A percentile compares a stretch with the other conserved stretches of the same genome.
phyloP scores from a whole-genome alignment of 2,888 invertebrate species.

The Pogonocherus hispidulus region DNA sequence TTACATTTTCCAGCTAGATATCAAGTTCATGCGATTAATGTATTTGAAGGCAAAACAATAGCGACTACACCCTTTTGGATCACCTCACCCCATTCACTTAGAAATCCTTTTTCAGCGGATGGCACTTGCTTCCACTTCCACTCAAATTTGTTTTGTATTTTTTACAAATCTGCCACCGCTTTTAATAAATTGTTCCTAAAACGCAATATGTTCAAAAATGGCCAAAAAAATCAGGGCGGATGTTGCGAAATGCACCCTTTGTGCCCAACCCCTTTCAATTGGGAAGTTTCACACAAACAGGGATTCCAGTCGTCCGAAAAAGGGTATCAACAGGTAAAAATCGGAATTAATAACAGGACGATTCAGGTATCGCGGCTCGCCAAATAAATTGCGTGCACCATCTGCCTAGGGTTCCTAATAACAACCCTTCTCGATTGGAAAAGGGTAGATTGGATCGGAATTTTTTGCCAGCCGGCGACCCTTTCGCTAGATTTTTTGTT shows the following conservation, averaged over 20 bases:
- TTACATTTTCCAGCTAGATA: background rate
- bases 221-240: constrained; percentile 35
- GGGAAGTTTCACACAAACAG: constrained; percentile 49
- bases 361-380: constrained; percentile 43
- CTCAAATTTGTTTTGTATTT: constrained; percentile 5
- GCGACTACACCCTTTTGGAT: background rate
- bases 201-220: constrained; percentile 10
- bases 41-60: background rate
- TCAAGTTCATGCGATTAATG: background rate
- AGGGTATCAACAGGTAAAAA: constrained; percentile 51
- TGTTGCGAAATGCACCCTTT: constrained; percentile 46
- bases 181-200: constrained; percentile 15
- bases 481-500: constrained; percentile 48
- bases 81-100: background rate
- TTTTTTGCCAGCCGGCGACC: constrained; percentile 40
- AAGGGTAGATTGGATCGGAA: constrained; percentile 44
- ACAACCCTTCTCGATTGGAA: constrained; percentile 48
- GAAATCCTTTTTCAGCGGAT: background rate
- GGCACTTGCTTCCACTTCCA: constrained; percentile 13
- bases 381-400: constrained; percentile 55
- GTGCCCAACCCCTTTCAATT: constrained; percentile 41
- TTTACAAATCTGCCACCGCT: constrained; percentile 9
- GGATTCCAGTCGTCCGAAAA: constrained; percentile 39
- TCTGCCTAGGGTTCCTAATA: constrained; percentile 49
- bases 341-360: constrained; percentile 34